These are phyloP conservation scores for Etheostoma perlongum DNA, from an alignment of 2,797 vertebrate species.

Conservation along the genomic window DNA sequence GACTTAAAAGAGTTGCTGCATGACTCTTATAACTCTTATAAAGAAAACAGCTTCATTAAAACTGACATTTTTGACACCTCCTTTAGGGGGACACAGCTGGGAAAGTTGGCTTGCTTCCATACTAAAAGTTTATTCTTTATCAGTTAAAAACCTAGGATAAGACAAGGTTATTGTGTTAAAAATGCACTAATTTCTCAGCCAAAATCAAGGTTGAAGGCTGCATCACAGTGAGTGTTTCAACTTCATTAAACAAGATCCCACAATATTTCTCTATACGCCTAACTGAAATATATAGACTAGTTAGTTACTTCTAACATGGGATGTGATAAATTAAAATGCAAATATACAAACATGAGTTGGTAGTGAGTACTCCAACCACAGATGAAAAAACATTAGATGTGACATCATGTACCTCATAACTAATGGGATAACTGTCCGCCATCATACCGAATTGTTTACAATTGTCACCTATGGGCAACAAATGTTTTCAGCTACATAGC, in stretches of 20 bases:
- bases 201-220: not conserved
- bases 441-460: no score
- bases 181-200: conserved; percentile 2
- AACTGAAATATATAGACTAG: not conserved
- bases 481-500: no score
- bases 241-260: not conserved
- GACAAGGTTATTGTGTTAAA: not conserved
- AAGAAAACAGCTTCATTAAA: conserved; percentile 37
- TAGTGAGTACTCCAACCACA: no score
- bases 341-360: not conserved
- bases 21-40: conserved; percentile 12
- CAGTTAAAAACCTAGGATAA: conserved; percentile 17
- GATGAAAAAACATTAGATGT: no score
- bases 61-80: conserved; percentile 21
- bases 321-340: not conserved
- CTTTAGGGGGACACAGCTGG: conserved; percentile 19
- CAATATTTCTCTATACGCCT: not conserved
- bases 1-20: conserved; percentile 20
- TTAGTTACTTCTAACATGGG: not conserved
- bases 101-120: conserved; percentile 19
- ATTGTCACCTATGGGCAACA: no score
- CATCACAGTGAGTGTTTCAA: conserved; percentile 6
- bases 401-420: no score
- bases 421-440: no score
- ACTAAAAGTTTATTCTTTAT: conserved; percentile 18